These are phyloP conservation scores for Drosophila incognita DNA, from an alignment of 2,888 invertebrate species.

Conservation along the genomic window DNA sequence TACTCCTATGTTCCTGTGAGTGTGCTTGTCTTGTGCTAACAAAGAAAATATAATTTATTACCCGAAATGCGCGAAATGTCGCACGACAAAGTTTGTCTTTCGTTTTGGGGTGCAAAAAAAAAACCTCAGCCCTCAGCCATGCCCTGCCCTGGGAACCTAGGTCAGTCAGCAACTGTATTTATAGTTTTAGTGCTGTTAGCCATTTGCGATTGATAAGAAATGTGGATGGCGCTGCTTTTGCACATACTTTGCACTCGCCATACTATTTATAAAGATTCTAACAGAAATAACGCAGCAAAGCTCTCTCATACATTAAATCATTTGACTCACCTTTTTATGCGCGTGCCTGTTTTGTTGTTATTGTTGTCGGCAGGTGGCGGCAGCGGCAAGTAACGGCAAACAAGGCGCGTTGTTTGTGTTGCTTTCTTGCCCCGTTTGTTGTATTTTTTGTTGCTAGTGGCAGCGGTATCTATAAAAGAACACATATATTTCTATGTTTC, in stretches of 20 bases:
- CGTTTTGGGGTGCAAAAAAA: conserved; percentile 8
- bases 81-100: conserved; percentile 50
- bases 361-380: conserved; percentile 35
- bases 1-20: conserved; percentile 29
- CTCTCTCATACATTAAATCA: conserved; percentile 21
- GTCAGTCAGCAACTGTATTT: conserved; percentile 50
- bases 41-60: conserved; percentile 66
- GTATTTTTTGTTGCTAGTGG: conserved; percentile 27
- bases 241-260: conserved; percentile 49
- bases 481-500: conserved; percentile 38
- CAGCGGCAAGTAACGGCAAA: conserved; percentile 30
- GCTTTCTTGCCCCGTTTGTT: conserved; percentile 4
- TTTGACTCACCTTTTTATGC: conserved; percentile 64
- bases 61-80: conserved; percentile 67
- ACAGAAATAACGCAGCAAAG: conserved; percentile 33
- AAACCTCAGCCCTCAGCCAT: conserved; percentile 39
- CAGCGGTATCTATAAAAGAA: conserved; percentile 48
- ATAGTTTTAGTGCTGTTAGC: conserved; percentile 61
- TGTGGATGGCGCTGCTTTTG: conserved; percentile 57
- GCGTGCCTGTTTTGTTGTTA: conserved; percentile 38
- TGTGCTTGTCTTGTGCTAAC: conserved; percentile 49
- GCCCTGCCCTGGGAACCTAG: background rate
- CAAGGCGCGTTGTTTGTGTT: conserved; percentile 23
- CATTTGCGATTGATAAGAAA: conserved; percentile 69
- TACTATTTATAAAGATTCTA: conserved; percentile 65